A percentile compares a stretch with the other conserved stretches of the same genome.
Conservation (phyloP, 1,140 invertebrate species). For the Zaprionus africanus region DNA sequence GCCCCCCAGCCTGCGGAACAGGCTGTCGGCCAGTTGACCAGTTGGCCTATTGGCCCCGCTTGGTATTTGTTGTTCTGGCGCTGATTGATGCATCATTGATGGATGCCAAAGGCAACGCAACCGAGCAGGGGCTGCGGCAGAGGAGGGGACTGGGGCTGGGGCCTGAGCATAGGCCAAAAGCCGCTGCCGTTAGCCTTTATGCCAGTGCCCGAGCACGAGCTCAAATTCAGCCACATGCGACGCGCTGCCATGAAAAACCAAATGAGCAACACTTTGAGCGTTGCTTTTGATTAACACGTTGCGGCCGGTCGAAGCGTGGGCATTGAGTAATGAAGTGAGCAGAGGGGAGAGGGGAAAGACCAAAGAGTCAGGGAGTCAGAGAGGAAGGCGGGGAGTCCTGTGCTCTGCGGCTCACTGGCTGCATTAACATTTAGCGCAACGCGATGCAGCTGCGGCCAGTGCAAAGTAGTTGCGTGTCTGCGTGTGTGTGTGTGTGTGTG, state of each 20-base stretch:
- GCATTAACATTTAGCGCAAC: conserved; percentile 51
- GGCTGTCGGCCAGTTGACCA: background rate
- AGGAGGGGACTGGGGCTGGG: background rate
- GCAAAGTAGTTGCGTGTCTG: conserved; percentile 39
- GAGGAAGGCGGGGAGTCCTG: background rate
- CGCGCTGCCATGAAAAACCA: conserved; percentile 33
- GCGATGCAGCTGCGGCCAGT: conserved; percentile 37
- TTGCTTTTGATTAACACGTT: conserved; percentile 70
- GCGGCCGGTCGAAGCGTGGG: conserved; percentile 18
- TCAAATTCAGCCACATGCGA: conserved; percentile 53
- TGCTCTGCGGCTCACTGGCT: conserved; percentile 16
- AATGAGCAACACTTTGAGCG: conserved; percentile 69
- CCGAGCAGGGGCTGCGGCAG: background rate
- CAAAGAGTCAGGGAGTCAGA: background rate
- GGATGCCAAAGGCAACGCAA: conserved; percentile 38
- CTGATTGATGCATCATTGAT: conserved; percentile 67
- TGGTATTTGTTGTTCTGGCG: conserved; percentile 38
- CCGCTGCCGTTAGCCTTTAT: conserved; percentile 8
- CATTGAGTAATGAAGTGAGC: conserved; percentile 30
- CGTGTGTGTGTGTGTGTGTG: conserved; percentile 10
- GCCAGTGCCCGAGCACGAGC: conserved; percentile 4
- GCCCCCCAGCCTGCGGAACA: background rate
- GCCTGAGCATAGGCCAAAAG: background rate
- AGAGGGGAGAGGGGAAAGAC: background rate
- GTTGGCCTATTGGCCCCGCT: background rate